These are phyloP conservation scores for Amphipoea lucens DNA, from an alignment of 2,888 invertebrate species.

Conservation along the genomic window DNA sequence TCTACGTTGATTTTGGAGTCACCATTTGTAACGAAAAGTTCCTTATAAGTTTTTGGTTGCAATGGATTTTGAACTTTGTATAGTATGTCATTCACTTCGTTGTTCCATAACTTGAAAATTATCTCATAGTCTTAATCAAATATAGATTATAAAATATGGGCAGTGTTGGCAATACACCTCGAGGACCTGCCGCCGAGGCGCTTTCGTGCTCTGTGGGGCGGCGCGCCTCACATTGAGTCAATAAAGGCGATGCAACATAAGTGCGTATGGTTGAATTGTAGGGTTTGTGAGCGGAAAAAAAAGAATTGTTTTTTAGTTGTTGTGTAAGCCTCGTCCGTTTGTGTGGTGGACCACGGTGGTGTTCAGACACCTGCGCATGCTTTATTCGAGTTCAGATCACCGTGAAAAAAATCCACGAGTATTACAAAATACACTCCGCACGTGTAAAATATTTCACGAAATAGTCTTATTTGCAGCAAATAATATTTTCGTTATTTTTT, in stretches of 20 bases:
- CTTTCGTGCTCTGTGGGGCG: not conserved
- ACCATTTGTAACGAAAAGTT: not conserved
- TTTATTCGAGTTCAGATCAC: not conserved
- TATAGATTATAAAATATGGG: not conserved
- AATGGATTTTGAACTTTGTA: not conserved
- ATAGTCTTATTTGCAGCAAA: not conserved
- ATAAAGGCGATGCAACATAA: not conserved
- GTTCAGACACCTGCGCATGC: not conserved
- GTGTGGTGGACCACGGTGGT: not conserved
- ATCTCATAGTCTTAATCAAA: not conserved
- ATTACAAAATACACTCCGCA: not conserved
- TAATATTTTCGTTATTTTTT: not conserved
- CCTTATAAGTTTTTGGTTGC: not conserved
- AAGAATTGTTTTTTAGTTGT: not conserved
- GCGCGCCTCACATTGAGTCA: not conserved
- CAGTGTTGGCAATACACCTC: not conserved
- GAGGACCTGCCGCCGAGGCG: not conserved
- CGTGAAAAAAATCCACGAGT: not conserved
- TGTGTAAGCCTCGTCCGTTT: not conserved
- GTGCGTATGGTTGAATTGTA: not conserved
- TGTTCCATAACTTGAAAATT: not conserved
- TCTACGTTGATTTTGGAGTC: not conserved
- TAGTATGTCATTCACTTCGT: not conserved
- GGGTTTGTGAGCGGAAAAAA: not conserved
- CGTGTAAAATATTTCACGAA: not conserved